A percentile compares a stretch with the other conserved stretches of the same genome.
Conservation (phyloP, 2,888 invertebrate species). For the Crossocerus cetratus region DNA sequence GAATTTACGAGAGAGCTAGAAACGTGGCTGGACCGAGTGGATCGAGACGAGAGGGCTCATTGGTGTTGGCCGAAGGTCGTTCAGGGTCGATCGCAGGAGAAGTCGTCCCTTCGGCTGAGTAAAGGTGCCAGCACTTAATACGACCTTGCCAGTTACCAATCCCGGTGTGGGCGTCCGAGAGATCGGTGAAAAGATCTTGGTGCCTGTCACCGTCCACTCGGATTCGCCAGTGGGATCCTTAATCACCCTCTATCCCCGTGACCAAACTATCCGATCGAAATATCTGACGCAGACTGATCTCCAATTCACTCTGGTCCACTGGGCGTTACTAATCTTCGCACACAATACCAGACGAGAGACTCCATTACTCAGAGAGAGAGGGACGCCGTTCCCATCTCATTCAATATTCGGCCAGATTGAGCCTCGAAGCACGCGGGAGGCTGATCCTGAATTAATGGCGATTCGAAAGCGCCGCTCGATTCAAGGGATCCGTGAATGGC, state of each 20-base stretch:
- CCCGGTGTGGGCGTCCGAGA: slow-evolving; percentile 25
- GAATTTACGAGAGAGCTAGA: not conserved
- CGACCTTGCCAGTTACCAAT: slow-evolving; percentile 39
- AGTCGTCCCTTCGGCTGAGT: not conserved
- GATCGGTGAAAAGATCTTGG: slow-evolving; percentile 5
- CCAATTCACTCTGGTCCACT: no score
- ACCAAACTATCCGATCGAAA: no score
- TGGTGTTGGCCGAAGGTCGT: slow-evolving; percentile 18
- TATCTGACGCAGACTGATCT: no score
- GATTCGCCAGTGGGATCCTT: not conserved
- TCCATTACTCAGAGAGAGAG: no score
- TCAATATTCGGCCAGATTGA: not conserved
- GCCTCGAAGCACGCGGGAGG: not conserved
- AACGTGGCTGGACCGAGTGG: not conserved
- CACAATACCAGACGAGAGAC: no score
- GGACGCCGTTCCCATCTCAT: not conserved
- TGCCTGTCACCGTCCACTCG: not conserved
- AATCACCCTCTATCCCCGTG: not conserved
- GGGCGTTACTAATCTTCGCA: no score
- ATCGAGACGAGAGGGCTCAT: not conserved
- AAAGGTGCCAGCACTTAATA: slow-evolving; percentile 23
- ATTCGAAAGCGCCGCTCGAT: not conserved
- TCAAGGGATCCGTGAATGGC: not conserved
- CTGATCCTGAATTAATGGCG: slow-evolving; percentile 3
- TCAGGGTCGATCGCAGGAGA: slow-evolving; percentile 23